Base-by-base conservation (phyloP, 2,113 vertebrate genomes). In the Carassius gibelio region DNA sequence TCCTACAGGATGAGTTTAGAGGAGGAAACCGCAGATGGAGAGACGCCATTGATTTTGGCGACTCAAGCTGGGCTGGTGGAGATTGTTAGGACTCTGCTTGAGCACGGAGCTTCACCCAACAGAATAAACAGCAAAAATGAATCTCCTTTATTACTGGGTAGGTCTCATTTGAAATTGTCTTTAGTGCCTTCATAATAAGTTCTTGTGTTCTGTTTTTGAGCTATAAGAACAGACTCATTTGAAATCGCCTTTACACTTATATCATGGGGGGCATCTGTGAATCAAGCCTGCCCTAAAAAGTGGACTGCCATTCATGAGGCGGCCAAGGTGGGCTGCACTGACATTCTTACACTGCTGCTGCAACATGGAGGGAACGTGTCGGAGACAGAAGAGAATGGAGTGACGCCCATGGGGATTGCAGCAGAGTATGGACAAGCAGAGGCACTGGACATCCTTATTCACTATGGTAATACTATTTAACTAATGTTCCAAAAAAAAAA, bases 251-350 rank as follows among this genome's bases (percentile, higher is more conserved):
- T 92, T 8, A 50, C 84, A 48, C 91, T 98, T 87, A 91, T 97
- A 68, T 93, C 93, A 84, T 89, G 93, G 85, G 95, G 95, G 34
- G 91, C 94, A 69, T 90, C 15, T 7, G 94, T 96, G 79, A 93
- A 95, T 80, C 96, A 97, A 88, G 93, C 95, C 0, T 96, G 95
- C 2, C 85, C 92, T 68, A 96, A 95, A 86, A 92, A 90, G 61
- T 97, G 96, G 96, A 96, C 95, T 0, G 94, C 95, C 14, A 89
- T 97, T 90, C 96, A 97, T 0, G 96, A 97, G 91, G 96, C 96
- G 19, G 95, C 95, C 59, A 96, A 95, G 89, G 91, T 93, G 34
- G 96, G 95, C 52, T 93, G 87, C n/a, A 93, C 88, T 78, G 93
- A 94, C 8, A 89, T 96, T 55, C 26, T 94, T 78, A 89, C 93